These are phyloP conservation scores for Pangasius mekongensis DNA, from an alignment of 2,797 vertebrate species.

Conservation along the genomic window DNA sequence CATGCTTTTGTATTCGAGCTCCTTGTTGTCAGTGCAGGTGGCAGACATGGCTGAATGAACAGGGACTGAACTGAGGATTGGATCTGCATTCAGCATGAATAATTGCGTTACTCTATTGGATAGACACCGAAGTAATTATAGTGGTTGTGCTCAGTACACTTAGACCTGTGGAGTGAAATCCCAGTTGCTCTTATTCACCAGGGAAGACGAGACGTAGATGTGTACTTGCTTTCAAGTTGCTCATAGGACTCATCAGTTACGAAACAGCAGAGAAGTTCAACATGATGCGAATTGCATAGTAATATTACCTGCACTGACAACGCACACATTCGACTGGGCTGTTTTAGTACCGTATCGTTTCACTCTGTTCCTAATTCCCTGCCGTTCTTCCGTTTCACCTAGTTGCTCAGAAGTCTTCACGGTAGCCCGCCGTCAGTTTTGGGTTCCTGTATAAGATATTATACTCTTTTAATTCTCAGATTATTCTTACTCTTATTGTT, in stretches of 20 bases:
- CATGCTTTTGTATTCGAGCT: constrained; percentile 72
- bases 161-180: constrained; percentile 10
- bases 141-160: constrained; percentile 32
- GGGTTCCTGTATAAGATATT: constrained; percentile 73
- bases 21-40: constrained; percentile 71
- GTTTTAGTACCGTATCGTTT: constrained; percentile 57
- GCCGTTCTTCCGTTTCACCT: constrained; percentile 58
- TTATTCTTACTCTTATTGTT: constrained; percentile 72
- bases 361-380: constrained; percentile 54
- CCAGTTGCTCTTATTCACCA: constrained; percentile 4
- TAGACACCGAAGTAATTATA: constrained; percentile 22
- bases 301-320: constrained; percentile 65
- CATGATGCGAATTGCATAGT: not conserved
- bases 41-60: not conserved
- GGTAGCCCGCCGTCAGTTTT: constrained; percentile 66
- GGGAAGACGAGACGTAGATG: constrained; percentile 1
- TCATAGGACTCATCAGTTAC: not conserved
- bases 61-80: not conserved
- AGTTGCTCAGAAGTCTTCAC: constrained; percentile 70
- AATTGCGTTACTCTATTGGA: not conserved
- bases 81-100: constrained; percentile 8
- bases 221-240: not conserved
- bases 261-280: not conserved
- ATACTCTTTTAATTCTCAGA: constrained; percentile 70
- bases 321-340: constrained; percentile 63